Percentiles rank a stretch among this genome's conserved stretches.
Conservation (phyloP, 1,140 invertebrate species). For the Cardiocondyla obscurior region DNA sequence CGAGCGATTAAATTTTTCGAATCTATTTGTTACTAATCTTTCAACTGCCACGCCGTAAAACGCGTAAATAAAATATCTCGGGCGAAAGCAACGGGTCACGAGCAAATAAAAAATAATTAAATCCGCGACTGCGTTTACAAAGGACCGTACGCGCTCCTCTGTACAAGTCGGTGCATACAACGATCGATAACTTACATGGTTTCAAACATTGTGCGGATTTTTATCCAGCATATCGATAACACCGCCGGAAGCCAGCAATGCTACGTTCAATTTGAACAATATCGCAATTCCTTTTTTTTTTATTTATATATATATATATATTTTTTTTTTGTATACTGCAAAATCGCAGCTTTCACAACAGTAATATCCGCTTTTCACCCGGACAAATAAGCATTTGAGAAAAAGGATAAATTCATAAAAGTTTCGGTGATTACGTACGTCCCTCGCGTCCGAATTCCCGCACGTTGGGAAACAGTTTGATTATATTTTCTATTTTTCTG, state of each 20-base stretch:
- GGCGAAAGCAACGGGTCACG: neutral
- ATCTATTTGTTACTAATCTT: neutral
- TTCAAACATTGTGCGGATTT: slow-evolving; percentile 23
- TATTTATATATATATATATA: no score
- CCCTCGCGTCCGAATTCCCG: neutral
- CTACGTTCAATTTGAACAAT: neutral
- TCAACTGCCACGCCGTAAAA: neutral
- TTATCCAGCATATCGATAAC: slow-evolving; percentile 27
- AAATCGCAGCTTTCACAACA: no score
- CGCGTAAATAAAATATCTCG: slow-evolving; percentile 17
- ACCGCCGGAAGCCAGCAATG: neutral
- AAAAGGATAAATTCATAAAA: neutral
- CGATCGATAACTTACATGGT: slow-evolving; percentile 39
- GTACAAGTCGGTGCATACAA: neutral
- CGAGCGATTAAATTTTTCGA: neutral
- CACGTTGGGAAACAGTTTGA: neutral
- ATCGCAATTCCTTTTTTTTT: neutral
- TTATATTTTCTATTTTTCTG: slow-evolving; percentile 14
- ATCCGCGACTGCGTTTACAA: neutral
- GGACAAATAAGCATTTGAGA: neutral
- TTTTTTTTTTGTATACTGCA: neutral
- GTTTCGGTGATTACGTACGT: neutral
- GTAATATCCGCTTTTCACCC: neutral
- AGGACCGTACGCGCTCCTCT: neutral
- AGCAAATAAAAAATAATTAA: slow-evolving; percentile 13